A percentile compares a stretch with the other conserved stretches of the same genome.
Evolutionary conservation across 1,140 invertebrate genomes (phyloP).

Genomic region (Dolichoris vasculosae): DNA sequence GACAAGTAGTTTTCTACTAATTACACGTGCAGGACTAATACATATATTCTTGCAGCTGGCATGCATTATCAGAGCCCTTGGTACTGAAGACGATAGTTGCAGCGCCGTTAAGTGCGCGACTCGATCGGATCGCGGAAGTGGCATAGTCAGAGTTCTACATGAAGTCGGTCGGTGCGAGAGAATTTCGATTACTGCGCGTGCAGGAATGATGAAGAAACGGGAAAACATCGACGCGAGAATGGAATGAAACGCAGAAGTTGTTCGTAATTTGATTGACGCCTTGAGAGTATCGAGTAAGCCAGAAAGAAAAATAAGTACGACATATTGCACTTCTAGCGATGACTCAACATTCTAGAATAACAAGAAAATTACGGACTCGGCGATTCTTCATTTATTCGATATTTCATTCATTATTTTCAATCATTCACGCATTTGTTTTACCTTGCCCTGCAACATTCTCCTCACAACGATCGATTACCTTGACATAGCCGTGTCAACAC

Average conservation of each 20-base stretch:
- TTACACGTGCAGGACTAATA: neutral
- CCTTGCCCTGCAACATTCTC: neutral
- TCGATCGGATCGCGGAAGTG: neutral
- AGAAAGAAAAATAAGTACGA: slow-evolving; percentile 16
- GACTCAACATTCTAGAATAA: slow-evolving; percentile 55
- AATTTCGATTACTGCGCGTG: neutral
- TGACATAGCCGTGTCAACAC: too few relatives aligned
- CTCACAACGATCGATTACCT: neutral
- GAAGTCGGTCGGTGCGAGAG: neutral
- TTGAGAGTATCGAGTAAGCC: slow-evolving; percentile 37
- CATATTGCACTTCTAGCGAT: slow-evolving; percentile 29
- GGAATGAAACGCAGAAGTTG: slow-evolving; percentile 27
- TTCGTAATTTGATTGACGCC: slow-evolving; percentile 65
- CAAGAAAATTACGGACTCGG: slow-evolving; percentile 32
- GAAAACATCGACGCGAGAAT: neutral
- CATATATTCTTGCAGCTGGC: neutral
- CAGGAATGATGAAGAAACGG: neutral
- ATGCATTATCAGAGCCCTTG: neutral
- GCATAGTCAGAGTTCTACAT: neutral
- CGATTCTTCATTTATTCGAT: neutral
- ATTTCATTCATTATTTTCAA: neutral
- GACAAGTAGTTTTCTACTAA: neutral
- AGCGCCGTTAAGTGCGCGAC: neutral
- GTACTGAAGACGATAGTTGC: neutral
- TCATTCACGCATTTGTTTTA: neutral